Percentiles rank a stretch among this genome's conserved stretches.
Evolutionary conservation across 2,888 invertebrate species (phyloP).

Genomic region (Julus scandinavius): DNA sequence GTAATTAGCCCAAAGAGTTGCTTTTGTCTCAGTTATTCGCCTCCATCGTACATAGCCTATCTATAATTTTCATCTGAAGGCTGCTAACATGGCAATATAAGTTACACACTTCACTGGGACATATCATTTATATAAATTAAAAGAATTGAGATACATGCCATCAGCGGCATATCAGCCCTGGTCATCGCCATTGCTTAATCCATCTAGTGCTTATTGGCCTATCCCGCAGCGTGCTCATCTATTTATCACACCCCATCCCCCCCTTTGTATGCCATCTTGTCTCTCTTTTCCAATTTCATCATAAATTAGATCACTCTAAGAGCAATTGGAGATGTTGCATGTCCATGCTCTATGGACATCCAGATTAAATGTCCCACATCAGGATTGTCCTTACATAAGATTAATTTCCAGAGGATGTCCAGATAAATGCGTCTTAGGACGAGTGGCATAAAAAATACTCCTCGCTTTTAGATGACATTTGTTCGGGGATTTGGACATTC

Average conservation of each 20-base stretch:
- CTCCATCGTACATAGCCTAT: background rate
- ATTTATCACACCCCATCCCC: background rate
- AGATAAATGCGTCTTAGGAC: background rate
- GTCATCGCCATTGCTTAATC: background rate
- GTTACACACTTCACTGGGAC: background rate
- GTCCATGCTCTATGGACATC: conserved; percentile 28
- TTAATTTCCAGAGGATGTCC: conserved; percentile 19
- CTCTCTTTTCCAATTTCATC: background rate
- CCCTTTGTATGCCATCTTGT: background rate
- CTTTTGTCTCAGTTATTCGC: conserved; percentile 15
- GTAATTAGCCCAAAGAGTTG: conserved; percentile 25
- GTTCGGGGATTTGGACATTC: background rate
- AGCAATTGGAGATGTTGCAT: background rate
- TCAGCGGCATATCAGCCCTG: conserved; percentile 1
- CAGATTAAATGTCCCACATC: conserved; percentile 29
- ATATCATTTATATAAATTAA: conserved; percentile 37
- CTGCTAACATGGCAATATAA: background rate
- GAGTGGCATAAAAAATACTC: conserved; percentile 22
- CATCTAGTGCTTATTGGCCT: background rate
- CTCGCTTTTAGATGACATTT: conserved; percentile 3
- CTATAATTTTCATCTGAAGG: conserved; percentile 36
- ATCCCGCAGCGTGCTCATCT: background rate
- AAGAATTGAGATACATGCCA: conserved; percentile 1
- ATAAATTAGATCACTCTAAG: conserved; percentile 15
- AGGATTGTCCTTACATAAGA: conserved; percentile 11